Conservation (phyloP, 2,113 vertebrate species). For the Patagioenas fasciata region DNA sequence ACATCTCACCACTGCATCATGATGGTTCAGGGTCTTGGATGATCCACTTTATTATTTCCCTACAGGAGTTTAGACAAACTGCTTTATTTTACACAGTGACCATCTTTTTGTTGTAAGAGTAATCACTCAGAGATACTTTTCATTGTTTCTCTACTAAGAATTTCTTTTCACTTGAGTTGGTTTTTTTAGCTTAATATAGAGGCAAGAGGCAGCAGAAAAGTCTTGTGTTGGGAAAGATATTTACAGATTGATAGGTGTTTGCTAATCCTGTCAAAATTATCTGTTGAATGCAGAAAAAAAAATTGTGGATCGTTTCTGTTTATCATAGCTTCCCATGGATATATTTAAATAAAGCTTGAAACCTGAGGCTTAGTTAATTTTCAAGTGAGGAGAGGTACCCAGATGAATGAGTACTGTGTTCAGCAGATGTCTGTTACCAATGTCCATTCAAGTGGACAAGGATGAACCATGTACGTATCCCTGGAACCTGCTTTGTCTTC, state of each 20-base stretch:
- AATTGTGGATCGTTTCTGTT: not conserved
- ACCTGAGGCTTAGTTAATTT: not conserved
- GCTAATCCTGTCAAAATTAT: not conserved
- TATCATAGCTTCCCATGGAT: not conserved
- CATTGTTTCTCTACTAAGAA: not conserved
- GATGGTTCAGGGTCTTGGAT: not conserved
- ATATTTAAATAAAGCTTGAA: not conserved
- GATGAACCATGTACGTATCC: not conserved
- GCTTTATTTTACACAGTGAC: not conserved
- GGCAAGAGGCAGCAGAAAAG: not conserved
- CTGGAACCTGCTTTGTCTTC: not conserved
- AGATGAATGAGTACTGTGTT: not conserved
- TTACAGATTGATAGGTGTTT: not conserved
- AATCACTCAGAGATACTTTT: not conserved
- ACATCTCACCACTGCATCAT: not conserved
- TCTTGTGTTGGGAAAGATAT: not conserved
- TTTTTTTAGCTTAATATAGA: not conserved
- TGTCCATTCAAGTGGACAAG: accelerated
- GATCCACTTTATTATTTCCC: not conserved
- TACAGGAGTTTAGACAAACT: not conserved
- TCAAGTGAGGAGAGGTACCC: not conserved
- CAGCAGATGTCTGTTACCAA: not conserved
- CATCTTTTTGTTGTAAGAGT: not conserved
- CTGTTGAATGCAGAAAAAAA: not conserved
- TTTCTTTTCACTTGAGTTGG: not conserved